Conservation (phyloP, 2,797 vertebrate genomes). For the Eulemur coronatus region DNA sequence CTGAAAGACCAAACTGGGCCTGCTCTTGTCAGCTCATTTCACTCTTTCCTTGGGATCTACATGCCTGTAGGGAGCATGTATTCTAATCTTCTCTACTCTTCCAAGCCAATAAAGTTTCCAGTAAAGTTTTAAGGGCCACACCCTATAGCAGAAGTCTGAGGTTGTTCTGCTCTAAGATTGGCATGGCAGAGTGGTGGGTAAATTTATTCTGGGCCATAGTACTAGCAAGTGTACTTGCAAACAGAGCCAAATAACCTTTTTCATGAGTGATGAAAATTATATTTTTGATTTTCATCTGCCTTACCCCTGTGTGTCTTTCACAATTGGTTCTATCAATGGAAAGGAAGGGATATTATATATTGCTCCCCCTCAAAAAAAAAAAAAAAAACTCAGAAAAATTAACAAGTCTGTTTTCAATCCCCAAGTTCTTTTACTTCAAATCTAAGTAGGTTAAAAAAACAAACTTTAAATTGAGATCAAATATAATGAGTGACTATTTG, state of each 20-base stretch:
- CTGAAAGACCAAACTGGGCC: background rate
- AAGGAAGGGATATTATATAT: background rate
- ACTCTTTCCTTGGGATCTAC: background rate
- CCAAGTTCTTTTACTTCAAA: background rate
- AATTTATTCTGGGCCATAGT: background rate
- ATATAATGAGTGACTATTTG: background rate
- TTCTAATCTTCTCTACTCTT: background rate
- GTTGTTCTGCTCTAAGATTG: background rate
- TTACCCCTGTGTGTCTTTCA: background rate
- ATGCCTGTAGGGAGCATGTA: background rate
- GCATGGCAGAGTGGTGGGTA: no score
- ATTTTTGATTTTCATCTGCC: background rate
- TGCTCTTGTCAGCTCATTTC: background rate
- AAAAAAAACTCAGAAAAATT: background rate
- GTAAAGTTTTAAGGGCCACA: background rate
- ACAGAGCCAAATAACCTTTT: background rate
- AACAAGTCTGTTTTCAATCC: background rate
- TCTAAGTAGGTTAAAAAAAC: background rate
- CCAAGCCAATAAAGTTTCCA: background rate
- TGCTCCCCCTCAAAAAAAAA: background rate
- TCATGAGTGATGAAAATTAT: background rate
- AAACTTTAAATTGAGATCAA: constrained; percentile 18
- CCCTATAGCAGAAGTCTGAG: background rate
- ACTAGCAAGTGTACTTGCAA: background rate
- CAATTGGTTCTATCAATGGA: background rate